A percentile compares a stretch with the other conserved stretches of the same genome.
These are phyloP conservation scores for Astropecten irregularis DNA, from an alignment of 53 echinoderm and acorn worm species.

Conservation along the genomic window DNA sequence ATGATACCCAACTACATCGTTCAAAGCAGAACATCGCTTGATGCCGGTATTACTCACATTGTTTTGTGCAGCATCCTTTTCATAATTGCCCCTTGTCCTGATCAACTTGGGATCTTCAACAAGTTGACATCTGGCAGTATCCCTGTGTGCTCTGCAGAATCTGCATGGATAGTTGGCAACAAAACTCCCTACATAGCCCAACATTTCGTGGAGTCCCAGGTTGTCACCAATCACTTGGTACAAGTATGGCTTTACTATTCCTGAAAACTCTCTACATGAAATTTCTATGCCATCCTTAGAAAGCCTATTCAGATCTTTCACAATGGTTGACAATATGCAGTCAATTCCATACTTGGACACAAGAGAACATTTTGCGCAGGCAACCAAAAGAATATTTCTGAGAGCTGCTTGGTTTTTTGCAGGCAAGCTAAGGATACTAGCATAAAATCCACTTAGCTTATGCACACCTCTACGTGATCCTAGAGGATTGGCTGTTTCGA, in stretches of 20 bases:
- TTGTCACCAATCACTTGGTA: conserved; percentile 44
- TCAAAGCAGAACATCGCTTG: conserved; percentile 7
- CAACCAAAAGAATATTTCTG: conserved; percentile 61
- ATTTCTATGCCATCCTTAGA: conserved; percentile 12
- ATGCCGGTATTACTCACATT: conserved; percentile 39
- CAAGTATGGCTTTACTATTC: background rate
- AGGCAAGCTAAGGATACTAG: background rate
- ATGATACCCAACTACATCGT: conserved; percentile 43
- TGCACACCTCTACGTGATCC: conserved; percentile 20
- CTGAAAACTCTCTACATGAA: background rate
- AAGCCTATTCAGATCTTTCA: conserved; percentile 50
- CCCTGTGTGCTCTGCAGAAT: conserved; percentile 4
- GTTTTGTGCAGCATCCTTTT: background rate
- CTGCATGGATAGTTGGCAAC: conserved; percentile 30
- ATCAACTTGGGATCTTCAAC: background rate
- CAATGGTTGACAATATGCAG: conserved; percentile 17
- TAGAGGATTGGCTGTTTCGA: conserved; percentile 63
- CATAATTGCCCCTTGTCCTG: background rate
- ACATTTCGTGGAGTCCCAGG: background rate
- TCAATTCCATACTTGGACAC: conserved; percentile 70
- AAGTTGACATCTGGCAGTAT: background rate
- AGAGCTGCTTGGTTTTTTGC: background rate
- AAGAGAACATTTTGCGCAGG: conserved; percentile 16
- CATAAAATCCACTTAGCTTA: conserved; percentile 35
- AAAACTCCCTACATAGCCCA: conserved; percentile 41